Percentiles rank a stretch among this genome's conserved stretches.
Evolutionary conservation across 2,888 invertebrate genomes (phyloP).

Genomic region (Sarcophaga rosellei): DNA sequence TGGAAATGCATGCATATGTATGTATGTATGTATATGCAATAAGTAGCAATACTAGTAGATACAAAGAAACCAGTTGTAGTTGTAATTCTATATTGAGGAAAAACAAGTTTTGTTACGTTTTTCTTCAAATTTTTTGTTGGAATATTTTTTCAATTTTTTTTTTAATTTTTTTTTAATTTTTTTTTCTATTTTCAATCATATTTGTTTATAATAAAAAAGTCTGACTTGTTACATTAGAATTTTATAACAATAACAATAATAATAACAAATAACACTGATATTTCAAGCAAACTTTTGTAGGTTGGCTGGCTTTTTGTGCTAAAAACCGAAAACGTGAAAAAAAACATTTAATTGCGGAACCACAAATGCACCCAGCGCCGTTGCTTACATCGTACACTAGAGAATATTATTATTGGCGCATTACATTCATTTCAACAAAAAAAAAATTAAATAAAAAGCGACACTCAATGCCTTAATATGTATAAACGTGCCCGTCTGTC

Average conservation of each 20-base stretch:
- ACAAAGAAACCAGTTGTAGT: background rate
- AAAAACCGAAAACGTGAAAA: background rate
- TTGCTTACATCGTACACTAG: background rate
- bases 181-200: too few relatives aligned
- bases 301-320: constrained; percentile 41
- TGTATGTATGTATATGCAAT: background rate
- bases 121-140: background rate
- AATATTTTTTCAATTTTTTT: too few relatives aligned
- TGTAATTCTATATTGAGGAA: constrained; percentile 55
- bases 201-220: constrained; percentile 6
- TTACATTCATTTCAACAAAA: too few relatives aligned
- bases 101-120: constrained; percentile 54
- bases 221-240: constrained; percentile 44
- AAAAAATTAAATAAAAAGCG: background rate
- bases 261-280: background rate
- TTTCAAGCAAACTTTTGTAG: constrained; percentile 57
- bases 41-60: background rate
- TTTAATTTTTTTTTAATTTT: too few relatives aligned
- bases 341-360: constrained; percentile 64
- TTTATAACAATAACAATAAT: constrained; percentile 47
- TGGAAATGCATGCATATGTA: background rate
- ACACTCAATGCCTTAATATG: constrained; percentile 21
- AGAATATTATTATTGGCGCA: too few relatives aligned
- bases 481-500: background rate
- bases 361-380: constrained; percentile 39